These are phyloP conservation scores for Oppia nitens DNA, from an alignment of 1,140 invertebrate genomes.

Conservation along the genomic window DNA sequence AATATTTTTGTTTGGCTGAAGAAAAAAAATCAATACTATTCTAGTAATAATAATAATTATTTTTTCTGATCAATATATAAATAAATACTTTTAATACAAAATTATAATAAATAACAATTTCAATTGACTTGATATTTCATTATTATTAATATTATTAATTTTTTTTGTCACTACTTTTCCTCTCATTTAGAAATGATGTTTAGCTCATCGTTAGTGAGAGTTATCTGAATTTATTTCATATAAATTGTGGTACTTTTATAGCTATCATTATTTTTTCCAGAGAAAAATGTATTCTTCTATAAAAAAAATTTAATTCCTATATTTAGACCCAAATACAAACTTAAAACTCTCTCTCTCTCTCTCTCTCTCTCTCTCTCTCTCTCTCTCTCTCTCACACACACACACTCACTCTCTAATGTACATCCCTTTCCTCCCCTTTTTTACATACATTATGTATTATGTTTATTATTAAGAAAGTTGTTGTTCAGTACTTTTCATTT, in stretches of 20 bases:
- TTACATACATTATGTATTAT: background rate
- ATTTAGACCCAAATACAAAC: background rate
- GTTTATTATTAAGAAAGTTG: background rate
- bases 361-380: background rate
- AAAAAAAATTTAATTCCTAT: background rate
- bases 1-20: background rate
- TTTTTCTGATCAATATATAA: too few species aligned
- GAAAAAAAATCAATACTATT: too few species aligned
- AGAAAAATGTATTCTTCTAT: too few species aligned
- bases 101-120: too few species aligned
- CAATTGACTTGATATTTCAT: too few species aligned
- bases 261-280: background rate
- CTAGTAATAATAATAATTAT: too few species aligned
- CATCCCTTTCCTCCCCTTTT: background rate
- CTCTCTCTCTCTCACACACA: background rate
- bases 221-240: background rate
- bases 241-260: background rate
- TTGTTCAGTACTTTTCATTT: background rate
- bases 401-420: background rate
- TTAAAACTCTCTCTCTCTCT: too few species aligned
- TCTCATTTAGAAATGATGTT: background rate
- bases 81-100: too few species aligned
- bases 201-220: background rate
- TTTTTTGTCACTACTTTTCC: too few species aligned
- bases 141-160: too few species aligned